phyloP scores from a whole-genome alignment of 2,113 vertebrate genomes.

The Megaceryle torquata region DNA sequence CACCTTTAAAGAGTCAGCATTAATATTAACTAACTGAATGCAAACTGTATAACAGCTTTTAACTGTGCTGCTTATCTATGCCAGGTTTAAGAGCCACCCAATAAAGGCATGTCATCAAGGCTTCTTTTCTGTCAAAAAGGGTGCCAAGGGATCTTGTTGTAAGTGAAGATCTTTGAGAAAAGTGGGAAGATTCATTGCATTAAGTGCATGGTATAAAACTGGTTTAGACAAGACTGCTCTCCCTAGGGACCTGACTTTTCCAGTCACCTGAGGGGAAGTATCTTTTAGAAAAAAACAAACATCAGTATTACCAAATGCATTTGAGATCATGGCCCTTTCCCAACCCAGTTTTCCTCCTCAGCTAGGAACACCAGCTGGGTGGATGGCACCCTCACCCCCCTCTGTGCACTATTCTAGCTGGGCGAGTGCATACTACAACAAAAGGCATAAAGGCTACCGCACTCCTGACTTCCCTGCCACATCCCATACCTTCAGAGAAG shows the following conservation, averaged over 20 bases:
- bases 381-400: background rate
- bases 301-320: background rate
- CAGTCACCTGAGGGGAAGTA: background rate
- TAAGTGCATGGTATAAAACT: background rate
- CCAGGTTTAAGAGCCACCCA: constrained; percentile 22
- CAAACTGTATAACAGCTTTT: background rate
- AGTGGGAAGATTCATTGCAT: background rate
- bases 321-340: background rate
- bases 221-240: constrained; percentile 5
- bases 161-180: constrained; percentile 9
- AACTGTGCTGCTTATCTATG: background rate
- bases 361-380: background rate
- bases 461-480: background rate
- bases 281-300: background rate
- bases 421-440: background rate
- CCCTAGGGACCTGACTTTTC: background rate
- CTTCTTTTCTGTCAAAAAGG: background rate
- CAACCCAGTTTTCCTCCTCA: background rate
- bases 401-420: background rate
- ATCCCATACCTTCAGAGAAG: background rate
- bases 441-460: background rate
- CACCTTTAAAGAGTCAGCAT: constrained; percentile 11
- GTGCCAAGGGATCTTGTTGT: constrained; percentile 40
- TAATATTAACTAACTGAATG: constrained; percentile 26
- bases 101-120: constrained; percentile 10